phyloP scores from a whole-genome alignment of 2,888 invertebrate species.

The Erebia ligea region DNA sequence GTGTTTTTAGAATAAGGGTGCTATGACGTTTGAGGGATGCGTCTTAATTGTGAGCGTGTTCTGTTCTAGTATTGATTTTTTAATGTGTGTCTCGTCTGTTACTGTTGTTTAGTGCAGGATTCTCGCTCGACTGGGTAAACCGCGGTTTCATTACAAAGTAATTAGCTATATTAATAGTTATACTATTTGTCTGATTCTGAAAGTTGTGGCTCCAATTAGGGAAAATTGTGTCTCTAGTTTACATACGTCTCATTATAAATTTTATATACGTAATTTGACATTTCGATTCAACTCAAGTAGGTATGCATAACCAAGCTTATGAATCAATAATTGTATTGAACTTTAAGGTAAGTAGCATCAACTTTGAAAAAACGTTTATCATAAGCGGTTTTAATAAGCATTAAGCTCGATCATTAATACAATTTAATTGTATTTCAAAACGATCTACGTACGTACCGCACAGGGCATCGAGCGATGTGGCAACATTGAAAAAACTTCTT shows the following conservation, averaged over 20 bases:
- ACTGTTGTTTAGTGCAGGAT: conserved; percentile 37
- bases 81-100: conserved; percentile 61
- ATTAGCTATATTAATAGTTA: conserved; percentile 32
- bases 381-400: not conserved
- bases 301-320: not conserved
- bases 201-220: conserved; percentile 20
- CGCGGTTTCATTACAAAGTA: conserved; percentile 35
- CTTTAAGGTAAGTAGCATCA: not conserved
- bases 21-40: conserved; percentile 77
- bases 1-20: conserved; percentile 48
- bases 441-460: conserved; percentile 11
- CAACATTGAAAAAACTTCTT: conserved; percentile 29
- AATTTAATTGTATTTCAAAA: conserved; percentile 15
- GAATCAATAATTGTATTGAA: not conserved
- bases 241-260: not conserved
- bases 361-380: not conserved
- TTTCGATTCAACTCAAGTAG: too few species aligned
- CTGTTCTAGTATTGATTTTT: conserved; percentile 74
- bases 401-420: not conserved
- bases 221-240: conserved; percentile 2
- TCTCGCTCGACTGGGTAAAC: conserved; percentile 37
- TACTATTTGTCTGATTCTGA: conserved; percentile 8
- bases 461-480: conserved; percentile 20
- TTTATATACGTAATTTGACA: not conserved
- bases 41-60: conserved; percentile 77